Conservation (phyloP, 53 echinoderm and acorn worm genomes). For the Apostichopus leukothele region DNA sequence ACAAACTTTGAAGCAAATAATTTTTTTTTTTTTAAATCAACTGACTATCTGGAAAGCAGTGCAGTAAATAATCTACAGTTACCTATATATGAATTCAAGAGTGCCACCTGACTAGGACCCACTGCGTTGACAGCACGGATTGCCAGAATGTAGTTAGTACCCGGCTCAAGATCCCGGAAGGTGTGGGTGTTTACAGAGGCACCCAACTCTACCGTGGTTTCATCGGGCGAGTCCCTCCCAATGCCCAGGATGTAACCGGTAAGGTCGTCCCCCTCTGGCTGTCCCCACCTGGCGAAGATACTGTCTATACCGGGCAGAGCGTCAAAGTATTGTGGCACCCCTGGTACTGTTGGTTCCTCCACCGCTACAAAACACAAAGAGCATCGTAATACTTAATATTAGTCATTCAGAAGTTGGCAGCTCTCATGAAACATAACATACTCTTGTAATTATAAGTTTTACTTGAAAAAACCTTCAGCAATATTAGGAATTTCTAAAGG, state of each 20-base stretch:
- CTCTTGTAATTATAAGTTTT: background rate
- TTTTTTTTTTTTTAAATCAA: no score
- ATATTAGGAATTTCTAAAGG: background rate
- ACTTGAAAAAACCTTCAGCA: background rate
- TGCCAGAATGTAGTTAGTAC: background rate
- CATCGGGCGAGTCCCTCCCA: background rate
- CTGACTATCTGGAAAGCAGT: no score
- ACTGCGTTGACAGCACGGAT: slow-evolving; percentile 28
- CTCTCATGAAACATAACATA: background rate
- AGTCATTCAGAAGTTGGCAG: background rate
- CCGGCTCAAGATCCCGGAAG: slow-evolving; percentile 27
- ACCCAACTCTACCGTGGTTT: background rate
- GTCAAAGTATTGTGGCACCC: slow-evolving; percentile 24
- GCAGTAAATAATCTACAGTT: background rate
- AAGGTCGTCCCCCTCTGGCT: background rate
- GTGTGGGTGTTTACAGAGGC: background rate
- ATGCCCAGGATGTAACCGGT: slow-evolving; percentile 26
- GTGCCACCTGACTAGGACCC: background rate
- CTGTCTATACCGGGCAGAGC: background rate
- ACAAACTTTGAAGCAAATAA: no score
- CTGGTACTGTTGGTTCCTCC: background rate
- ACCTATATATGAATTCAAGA: slow-evolving; percentile 9
- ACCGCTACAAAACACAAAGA: background rate
- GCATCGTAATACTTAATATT: no score
- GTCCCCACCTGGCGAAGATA: slow-evolving; percentile 25